Evolutionary conservation across 23 tunicate genomes (phyloP), one percentile per base, ranked within the genome.

Genomic region (Styela plicata): DNA sequence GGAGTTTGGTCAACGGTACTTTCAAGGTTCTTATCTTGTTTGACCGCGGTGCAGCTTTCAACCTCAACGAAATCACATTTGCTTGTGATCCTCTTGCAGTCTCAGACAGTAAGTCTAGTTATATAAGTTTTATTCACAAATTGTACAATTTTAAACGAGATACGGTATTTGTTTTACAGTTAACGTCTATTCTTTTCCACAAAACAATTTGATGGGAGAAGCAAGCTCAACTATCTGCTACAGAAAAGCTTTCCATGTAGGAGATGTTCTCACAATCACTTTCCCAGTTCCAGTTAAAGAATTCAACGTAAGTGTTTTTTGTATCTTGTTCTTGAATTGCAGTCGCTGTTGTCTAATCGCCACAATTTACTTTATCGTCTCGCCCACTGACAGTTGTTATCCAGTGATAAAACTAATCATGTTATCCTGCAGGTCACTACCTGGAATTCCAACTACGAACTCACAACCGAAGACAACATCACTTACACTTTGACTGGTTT

Each of bases 151-250:
- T 44, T 44, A 44, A 44, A 5, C 7, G 10, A 5, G 57, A 5
- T 7, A 10, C 70, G 64, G 20, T 18, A 24, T 27, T 27, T 7
- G 3, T 71, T 76, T 76, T 44, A 5, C 44, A 76, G 81, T 76
- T 19, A 76, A 52, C 37, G 81, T 76, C 0, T 76, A 76, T 26
- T 76, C 81, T 36, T 76, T 76, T 65, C 81, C 81, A 7, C 81
- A 76, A 76, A 76, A 76, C 66, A 76, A 36, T 26, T 53, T 76
- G 81, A 53, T 21, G 81, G 24, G 37, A 53, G 53, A 36, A 26
- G 81, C 81, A 10, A 36, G 64, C 28, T 76, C 81, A 1, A 44
- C 64, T 16, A 57, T 76, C 18, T 76, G 27, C 81, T 76, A 44
- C 66, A 36, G 81, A 44, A 53, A 27, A 53, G 81, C 66, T 23